Conservation (phyloP, 2,113 vertebrate genomes). For the Aix galericulata region DNA sequence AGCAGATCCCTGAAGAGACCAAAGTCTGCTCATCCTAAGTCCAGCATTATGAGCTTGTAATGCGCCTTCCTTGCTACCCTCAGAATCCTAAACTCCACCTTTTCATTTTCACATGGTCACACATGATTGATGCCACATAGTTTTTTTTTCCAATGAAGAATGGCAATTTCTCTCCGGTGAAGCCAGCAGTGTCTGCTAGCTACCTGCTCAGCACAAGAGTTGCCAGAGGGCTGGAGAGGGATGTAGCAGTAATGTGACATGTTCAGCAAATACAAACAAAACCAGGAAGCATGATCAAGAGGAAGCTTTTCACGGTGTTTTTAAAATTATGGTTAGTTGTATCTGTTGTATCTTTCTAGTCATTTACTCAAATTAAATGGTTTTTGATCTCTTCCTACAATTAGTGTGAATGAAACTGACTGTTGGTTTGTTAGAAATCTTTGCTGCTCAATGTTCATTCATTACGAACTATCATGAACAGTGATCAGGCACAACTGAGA, state of each 20-base stretch:
- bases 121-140: fast-evolving
- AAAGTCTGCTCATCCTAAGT: too few species aligned
- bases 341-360: slow-evolving; percentile 26
- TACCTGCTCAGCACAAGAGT: neutral
- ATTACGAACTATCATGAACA: neutral
- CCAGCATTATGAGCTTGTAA: too few species aligned
- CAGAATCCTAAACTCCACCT: too few species aligned
- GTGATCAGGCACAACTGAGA: neutral
- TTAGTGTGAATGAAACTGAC: slow-evolving; percentile 24
- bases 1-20: too few species aligned
- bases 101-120: too few species aligned
- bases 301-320: slow-evolving; percentile 54
- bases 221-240: neutral
- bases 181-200: neutral
- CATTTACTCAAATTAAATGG: slow-evolving; percentile 60
- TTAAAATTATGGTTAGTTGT: slow-evolving; percentile 38
- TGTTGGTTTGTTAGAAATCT: slow-evolving; percentile 1
- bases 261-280: slow-evolving; percentile 5
- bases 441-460: slow-evolving; percentile 1
- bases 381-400: slow-evolving; percentile 43
- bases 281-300: slow-evolving; percentile 39
- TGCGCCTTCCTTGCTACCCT: too few species aligned
- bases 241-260: fast-evolving
- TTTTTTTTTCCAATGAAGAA: neutral
- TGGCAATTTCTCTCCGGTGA: neutral